Conservation (phyloP, 2,888 invertebrate genomes). For the Acheta domesticus region DNA sequence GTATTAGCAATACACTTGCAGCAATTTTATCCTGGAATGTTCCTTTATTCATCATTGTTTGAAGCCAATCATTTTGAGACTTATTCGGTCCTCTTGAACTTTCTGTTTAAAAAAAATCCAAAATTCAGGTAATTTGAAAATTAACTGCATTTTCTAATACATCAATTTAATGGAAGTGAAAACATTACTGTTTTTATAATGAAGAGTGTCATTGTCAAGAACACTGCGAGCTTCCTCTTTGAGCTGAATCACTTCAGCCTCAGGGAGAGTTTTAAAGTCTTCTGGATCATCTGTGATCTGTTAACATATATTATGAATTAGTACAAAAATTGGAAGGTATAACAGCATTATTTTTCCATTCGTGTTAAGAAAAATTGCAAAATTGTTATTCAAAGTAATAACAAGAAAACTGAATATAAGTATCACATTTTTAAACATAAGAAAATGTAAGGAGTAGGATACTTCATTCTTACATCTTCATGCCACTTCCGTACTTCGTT, state of each 20-base stretch:
- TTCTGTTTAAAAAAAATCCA: constrained; percentile 43
- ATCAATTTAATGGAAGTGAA: neutral
- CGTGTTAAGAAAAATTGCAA: neutral
- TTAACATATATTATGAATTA: too few species aligned
- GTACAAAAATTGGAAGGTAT: constrained; percentile 26
- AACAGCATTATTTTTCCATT: constrained; percentile 26
- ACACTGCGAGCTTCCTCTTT: constrained; percentile 62
- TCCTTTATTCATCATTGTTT: constrained; percentile 73
- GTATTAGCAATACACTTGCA: constrained; percentile 73
- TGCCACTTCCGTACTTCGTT: constrained; percentile 63
- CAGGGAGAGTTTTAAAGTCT: constrained; percentile 48
- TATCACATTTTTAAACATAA: neutral
- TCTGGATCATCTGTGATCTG: constrained; percentile 55
- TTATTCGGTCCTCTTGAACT: constrained; percentile 56
- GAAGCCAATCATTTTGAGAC: constrained; percentile 72
- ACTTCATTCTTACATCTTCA: constrained; percentile 52
- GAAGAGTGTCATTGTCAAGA: constrained; percentile 61
- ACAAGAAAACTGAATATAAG: too few species aligned
- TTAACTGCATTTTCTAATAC: neutral
- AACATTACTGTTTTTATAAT: constrained; percentile 59
- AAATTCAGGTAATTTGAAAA: neutral
- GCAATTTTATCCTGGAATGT: constrained; percentile 83
- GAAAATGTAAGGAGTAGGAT: neutral
- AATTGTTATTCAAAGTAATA: too few species aligned
- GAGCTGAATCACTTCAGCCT: constrained; percentile 56